Percentiles rank a stretch among this genome's conserved stretches.
These are phyloP conservation scores for Pampus argenteus DNA, from an alignment of 2,797 vertebrate genomes.

Conservation along the genomic window DNA sequence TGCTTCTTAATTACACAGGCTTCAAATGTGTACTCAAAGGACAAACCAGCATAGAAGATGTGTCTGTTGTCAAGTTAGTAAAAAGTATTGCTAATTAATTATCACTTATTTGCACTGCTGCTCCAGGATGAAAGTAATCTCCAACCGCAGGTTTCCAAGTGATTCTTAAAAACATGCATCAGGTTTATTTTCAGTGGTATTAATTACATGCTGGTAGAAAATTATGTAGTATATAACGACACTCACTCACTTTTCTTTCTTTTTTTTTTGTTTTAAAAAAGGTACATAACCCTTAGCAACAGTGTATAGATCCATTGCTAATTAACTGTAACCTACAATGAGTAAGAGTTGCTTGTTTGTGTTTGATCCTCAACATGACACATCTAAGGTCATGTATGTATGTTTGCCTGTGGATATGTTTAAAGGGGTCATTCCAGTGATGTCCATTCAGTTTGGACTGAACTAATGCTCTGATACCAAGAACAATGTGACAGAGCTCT, in stretches of 20 bases:
- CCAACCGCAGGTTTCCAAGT: constrained; percentile 18
- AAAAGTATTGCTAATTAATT: constrained; percentile 57
- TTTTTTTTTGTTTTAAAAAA: too few relatives aligned
- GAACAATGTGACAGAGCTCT: not conserved
- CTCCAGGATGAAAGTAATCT: constrained; percentile 29
- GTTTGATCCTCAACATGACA: not conserved
- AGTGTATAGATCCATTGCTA: constrained; percentile 12
- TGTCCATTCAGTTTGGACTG: not conserved
- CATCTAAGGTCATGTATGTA: constrained; percentile 11
- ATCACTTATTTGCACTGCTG: constrained; percentile 38
- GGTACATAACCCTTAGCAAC: constrained; percentile 9
- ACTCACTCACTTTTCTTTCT: not conserved
- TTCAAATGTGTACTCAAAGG: constrained; percentile 48
- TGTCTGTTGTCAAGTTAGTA: constrained; percentile 41
- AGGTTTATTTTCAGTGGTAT: constrained; percentile 23
- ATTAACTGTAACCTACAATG: constrained; percentile 21
- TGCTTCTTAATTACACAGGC: constrained; percentile 57
- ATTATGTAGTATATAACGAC: constrained; percentile 2
- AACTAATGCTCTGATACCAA: not conserved
- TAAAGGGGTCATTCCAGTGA: not conserved
- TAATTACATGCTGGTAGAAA: not conserved
- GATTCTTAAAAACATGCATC: constrained; percentile 21
- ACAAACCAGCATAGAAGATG: constrained; percentile 45
- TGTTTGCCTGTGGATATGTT: constrained; percentile 18
- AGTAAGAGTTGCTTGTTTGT: constrained; percentile 11